Base-by-base conservation (phyloP, 1,140 invertebrate species). In the Halyomorpha halys region DNA sequence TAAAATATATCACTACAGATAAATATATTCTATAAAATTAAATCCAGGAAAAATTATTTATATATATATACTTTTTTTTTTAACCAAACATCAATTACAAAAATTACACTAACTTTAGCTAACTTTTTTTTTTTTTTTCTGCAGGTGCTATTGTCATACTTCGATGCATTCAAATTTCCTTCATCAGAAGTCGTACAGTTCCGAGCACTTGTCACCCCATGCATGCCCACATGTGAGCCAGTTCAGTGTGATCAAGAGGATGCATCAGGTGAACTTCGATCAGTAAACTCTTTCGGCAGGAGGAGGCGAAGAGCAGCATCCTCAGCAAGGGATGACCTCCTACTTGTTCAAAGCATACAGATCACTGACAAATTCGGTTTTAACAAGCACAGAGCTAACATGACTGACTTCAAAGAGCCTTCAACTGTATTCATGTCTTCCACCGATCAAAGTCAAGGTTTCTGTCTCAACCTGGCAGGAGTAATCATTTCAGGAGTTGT, bases 111-210 rank as follows among this genome's bases (percentile, higher is more conserved):
- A n/a, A 9, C 49, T 11, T 6, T 39, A 11, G 34, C 13, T 39
- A 39, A 39, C 34, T 39, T 39, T 13, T 6, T 39, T 39, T 39
- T 39, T 30, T 11, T 39, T 34, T 59, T 67, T 67, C 78, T 80
- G 27, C 82, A 90, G 82, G 85, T 90, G 60, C 77, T 96, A 9
- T 75, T 92, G n/a, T 91, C 91, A 9, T 87, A 91, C 73, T 95
- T 96, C 75, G 92, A 96, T 73, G 93, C 93, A 13, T 96, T 96
- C 82, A 94, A 95, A 74, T 96, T 96, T 79, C 92, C 93, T 0
- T 91, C 91, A 16, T 94, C 91, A 0, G 91, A 94, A 73, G 85
- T 94, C 14, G 93, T 96, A 0, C 91, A 96, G 75, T 96, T 96
- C 83, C 83, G 91, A 59, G 93, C 92, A 1, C 72, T 95, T 69